Base-by-base conservation (phyloP, 1,140 invertebrate genomes). In the Drosophila obscura region DNA sequence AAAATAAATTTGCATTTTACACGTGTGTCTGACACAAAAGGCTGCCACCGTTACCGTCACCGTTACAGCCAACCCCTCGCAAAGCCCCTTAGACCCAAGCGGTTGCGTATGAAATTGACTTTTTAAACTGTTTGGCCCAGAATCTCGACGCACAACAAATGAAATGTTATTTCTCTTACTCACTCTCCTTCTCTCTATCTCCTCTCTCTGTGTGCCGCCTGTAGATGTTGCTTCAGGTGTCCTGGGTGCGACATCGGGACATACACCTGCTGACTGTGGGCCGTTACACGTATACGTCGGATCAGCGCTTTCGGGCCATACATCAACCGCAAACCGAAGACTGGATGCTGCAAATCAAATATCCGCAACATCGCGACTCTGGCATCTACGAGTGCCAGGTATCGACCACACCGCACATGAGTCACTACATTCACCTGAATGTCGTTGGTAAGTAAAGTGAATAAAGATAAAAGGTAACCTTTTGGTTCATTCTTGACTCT, bases 341-440 rank as follows among this genome's bases (percentile, higher is more conserved):
- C 92, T 98, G 97, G 97, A 97, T 95, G 68, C 94, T 98, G 49
- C 93, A 94, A 92, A 96, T 97, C 90, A 96, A 96, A 91, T 97
- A 96, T 91, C 96, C 96, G 1, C 95, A 96, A 90, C 94, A 96
- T 79, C 94, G 95, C 62, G 96, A 97, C 90, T 95, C 95, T 4
- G 95, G 95, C 67, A 95, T 96, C 68, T 97, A 97, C 92, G 97
- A 97, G 93, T 98, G 97, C 92, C 97, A 98, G 93, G 95, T 98
- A 79, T 96, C 96, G 65, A 97, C 97, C 31, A 96, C 96, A 4
- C 96, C 96, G 13, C 96, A 97, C 80, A 96, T 96, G 94, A 96
- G 96, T 88, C 96, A 97, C 91, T 96, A 96, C 87, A 95, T 97
- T 87, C 95, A 96, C 92, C 94, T 98, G 73, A 95, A 95, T 83